Base-by-base conservation (phyloP, 2,888 invertebrate species). In the Dascillus cervinus region DNA sequence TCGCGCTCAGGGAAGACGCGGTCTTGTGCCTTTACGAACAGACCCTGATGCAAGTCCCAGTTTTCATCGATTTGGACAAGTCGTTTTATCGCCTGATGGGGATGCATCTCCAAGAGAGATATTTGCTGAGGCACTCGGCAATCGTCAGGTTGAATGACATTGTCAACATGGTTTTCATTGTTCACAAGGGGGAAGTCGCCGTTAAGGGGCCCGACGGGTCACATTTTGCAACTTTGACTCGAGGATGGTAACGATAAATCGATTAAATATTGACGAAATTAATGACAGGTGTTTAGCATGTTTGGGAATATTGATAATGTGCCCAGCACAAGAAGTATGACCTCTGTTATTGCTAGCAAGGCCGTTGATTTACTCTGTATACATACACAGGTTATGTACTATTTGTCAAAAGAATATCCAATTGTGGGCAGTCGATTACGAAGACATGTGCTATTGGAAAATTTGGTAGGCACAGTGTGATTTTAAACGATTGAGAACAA, bases 221-320 rank as follows among this genome's bases (percentile, higher is more conserved):
- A 4, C 21, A 28, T 14, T 43, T 46, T 31, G 35, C 39, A 6
- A 30, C 22, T 12, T 26, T 46, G 10, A 33, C 26, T 4, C 39
- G 39, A 37, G 50, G 50, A 34, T 36, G 44, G 44, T 45, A 29
- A 31, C 25, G 11, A 8, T 17, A 17, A 3, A 17, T 6, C 12
- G 3, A 5, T 4, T 24, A 6, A 11, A 4, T 24, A 24, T 9
- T 3, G 9, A 11, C 8, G 3, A 3, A 2, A 11, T 4, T 23
- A 3, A 10, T 11, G 6, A 23, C 23, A 3, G 3, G 3, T 30
- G 28, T 32, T 23, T 11, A 46, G 48, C 10, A 33, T 46, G 5
- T 48, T 48, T 29, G 46, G 47, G n/a, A 44, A 48, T 26, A 39
- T 50, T 4, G 50, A 51, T 21, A 40, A 50, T n/a, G 38, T 42